Conservation (phyloP, 1,140 invertebrate species). For the Megalonaias nervosa region DNA sequence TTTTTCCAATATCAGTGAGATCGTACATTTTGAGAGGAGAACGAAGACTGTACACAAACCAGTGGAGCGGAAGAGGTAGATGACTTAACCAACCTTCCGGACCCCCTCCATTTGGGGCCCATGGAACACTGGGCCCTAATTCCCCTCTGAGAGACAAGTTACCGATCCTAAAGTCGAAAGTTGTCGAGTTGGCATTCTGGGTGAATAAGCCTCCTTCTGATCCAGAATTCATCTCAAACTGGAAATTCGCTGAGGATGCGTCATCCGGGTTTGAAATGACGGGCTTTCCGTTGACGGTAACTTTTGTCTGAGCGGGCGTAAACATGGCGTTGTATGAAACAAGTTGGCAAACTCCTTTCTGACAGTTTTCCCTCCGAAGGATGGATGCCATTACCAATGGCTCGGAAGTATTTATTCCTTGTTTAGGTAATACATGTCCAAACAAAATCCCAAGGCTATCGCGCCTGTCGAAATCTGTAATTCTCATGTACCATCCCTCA, state of each 20-base stretch:
- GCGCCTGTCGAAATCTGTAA: conserved; percentile 19
- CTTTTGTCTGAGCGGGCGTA: conserved; percentile 3
- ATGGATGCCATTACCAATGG: conserved; percentile 29
- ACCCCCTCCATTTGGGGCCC: conserved; percentile 50
- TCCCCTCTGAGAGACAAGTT: conserved; percentile 29
- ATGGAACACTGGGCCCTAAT: conserved; percentile 36
- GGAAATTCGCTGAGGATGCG: conserved; percentile 43
- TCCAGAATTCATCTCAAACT: conserved; percentile 27
- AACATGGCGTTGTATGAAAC: conserved; percentile 18
- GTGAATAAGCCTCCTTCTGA: conserved; percentile 28
- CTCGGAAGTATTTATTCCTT: neutral
- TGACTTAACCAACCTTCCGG: conserved; percentile 54
- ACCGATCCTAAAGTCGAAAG: conserved; percentile 42
- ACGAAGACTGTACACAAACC: conserved; percentile 60
- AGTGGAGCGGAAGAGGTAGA: conserved; percentile 55
- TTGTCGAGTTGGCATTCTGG: conserved; percentile 33
- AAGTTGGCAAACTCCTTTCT: conserved; percentile 13
- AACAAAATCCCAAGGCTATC: conserved; percentile 51
- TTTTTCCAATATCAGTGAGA: conserved; percentile 27
- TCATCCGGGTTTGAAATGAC: conserved; percentile 50
- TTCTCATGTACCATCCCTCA: conserved; percentile 46
- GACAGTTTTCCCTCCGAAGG: conserved; percentile 2
- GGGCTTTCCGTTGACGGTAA: conserved; percentile 45
- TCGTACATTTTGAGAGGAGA: conserved; percentile 42
- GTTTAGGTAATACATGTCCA: conserved; percentile 43